A percentile compares a stretch with the other conserved stretches of the same genome.
Conservation (phyloP, 2,113 vertebrate species). For the Pomatostomus ruficeps region DNA sequence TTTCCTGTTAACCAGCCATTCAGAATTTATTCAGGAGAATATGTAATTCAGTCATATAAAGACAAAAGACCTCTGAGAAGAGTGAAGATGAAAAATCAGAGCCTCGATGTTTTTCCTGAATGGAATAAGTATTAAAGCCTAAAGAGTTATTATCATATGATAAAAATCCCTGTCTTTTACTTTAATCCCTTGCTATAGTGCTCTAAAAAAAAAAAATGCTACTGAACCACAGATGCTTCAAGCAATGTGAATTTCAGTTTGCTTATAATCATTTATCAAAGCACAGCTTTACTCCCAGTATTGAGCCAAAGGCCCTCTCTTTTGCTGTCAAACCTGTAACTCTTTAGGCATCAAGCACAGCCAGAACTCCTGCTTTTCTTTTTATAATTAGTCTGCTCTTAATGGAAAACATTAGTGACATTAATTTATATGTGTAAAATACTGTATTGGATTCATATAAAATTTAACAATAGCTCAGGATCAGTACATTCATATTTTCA, state of each 20-base stretch:
- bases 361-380: conserved; percentile 38
- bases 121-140: not conserved
- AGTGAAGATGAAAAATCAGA: not conserved
- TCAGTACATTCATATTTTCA: not conserved
- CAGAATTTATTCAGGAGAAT: not conserved
- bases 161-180: not conserved
- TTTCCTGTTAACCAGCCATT: not conserved
- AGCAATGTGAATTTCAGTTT: conserved; percentile 7
- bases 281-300: not conserved
- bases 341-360: not conserved
- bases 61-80: not conserved
- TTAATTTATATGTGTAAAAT: not conserved
- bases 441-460: not conserved
- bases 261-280: conserved; percentile 54
- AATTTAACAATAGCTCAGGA: not conserved
- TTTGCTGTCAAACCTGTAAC: not conserved
- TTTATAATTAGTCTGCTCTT: not conserved
- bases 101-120: not conserved
- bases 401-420: not conserved
- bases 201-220: not conserved
- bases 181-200: not conserved
- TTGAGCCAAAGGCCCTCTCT: not conserved
- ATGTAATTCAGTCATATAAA: not conserved
- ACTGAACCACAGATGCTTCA: not conserved
- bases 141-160: not conserved